A percentile compares a stretch with the other conserved stretches of the same genome.
Evolutionary conservation across 2,113 vertebrate species (phyloP).

Genomic region (Chiloscyllium plagiosum): DNA sequence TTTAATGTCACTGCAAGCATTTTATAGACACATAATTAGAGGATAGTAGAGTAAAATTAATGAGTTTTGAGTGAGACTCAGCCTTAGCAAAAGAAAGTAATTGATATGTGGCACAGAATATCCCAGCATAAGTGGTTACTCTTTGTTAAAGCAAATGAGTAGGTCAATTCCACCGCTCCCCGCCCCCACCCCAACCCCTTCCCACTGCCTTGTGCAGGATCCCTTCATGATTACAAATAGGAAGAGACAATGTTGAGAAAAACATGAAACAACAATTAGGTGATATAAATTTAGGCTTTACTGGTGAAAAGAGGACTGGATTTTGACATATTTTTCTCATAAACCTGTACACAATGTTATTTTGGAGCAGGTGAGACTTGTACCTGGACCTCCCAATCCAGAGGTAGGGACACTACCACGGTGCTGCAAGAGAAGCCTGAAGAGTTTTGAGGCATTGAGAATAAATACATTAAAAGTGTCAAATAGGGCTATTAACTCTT

Average conservation of each 20-base stretch:
- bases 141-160: background rate
- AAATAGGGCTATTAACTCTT: background rate
- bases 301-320: background rate
- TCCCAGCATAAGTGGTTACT: background rate
- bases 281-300: background rate
- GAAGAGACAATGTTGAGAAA: background rate
- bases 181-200: too few species aligned
- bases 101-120: background rate
- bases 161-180: background rate
- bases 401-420: too few species aligned
- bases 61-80: background rate
- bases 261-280: background rate
- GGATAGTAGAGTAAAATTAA: background rate
- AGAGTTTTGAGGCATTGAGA: background rate
- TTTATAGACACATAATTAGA: conserved; percentile 6
- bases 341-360: too few species aligned
- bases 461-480: background rate
- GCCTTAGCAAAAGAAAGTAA: background rate
- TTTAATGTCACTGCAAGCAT: background rate
- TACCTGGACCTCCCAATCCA: too few species aligned
- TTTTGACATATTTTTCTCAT: too few species aligned
- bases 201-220: background rate
- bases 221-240: background rate
- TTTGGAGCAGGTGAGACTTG: too few species aligned
- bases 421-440: background rate